Evolutionary conservation across 2,888 invertebrate species (phyloP), one percentile per base, ranked within the genome.

Genomic region (Agonum fuliginosum): DNA sequence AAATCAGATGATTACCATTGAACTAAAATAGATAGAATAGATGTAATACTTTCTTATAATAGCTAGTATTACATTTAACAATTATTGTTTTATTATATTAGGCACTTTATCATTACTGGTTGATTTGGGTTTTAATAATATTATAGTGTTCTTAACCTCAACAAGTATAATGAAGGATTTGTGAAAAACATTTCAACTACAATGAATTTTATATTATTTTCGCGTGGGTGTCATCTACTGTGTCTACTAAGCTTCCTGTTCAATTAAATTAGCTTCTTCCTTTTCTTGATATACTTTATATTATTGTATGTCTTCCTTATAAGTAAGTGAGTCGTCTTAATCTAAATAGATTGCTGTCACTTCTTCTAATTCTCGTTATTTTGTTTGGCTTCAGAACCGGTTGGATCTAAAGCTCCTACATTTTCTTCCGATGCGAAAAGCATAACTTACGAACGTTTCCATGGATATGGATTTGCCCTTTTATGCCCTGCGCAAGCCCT

Each of bases 401-500:
- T 90, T 69, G 89, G 89, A 79, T 87, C 87, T 80, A 88, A 89
- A 84, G 87, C 88, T 37, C 90, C 90, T 10, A 88, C 87, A 67
- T 86, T 88, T 79, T 84, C 87, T 20, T 78, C 87, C 1, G 86
- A 84, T 84, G 88, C 83, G 82, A 90, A 85, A 86, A 88, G 83
- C 82, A 88, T 84, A 84, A 86, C 86, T 79, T 87, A 83, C 85
- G 86, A 88, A 81, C 86, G 88, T 79, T 84, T 81, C 67, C 83
- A 84, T 75, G 87, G 85, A 51, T 85, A 85, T 78, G 86, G 87
- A 82, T 88, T 90, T 81, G 89, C 88, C 34, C 84, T 90, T 54
- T 84, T 89, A 20, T 91, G 91, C 83, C 89, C 89, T 80, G 92
- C 92, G 79, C 93, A 93, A 88, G 93, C 90, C 71, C 90, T 90